Percentiles rank a stretch among this genome's conserved stretches.
These are phyloP conservation scores for Chrysaora quinquecirrha DNA, from an alignment of 30 jellyfish, hydroid and myxozoan genomes.

Conservation along the genomic window DNA sequence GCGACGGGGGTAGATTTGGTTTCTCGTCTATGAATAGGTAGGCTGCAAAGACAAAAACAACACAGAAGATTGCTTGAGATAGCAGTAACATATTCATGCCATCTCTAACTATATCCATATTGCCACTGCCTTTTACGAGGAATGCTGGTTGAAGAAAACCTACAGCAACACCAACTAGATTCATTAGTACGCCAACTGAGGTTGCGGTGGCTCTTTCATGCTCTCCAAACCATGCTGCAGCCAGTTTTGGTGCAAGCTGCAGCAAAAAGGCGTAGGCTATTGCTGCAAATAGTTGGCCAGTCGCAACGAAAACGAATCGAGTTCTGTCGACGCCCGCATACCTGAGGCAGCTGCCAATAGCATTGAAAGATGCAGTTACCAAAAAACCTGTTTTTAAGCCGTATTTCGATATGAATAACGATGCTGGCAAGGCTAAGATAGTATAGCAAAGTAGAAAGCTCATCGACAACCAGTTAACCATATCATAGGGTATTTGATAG, in stretches of 20 bases:
- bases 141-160: slow-evolving; percentile 84
- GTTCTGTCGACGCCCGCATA: slow-evolving; percentile 66
- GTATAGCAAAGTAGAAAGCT: slow-evolving; percentile 69
- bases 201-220: slow-evolving; percentile 90
- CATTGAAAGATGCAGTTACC: slow-evolving; percentile 68
- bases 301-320: slow-evolving; percentile 52
- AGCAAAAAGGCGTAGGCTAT: slow-evolving; percentile 68
- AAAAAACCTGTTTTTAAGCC: slow-evolving; percentile 66
- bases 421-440: slow-evolving; percentile 75
- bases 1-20: slow-evolving; percentile 63
- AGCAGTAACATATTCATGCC: slow-evolving; percentile 51
- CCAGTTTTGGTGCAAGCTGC: slow-evolving; percentile 77
- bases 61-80: slow-evolving; percentile 66
- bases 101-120: slow-evolving; percentile 29
- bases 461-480: slow-evolving; percentile 78
- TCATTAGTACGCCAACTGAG: slow-evolving; percentile 84
- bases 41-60: slow-evolving; percentile 29
- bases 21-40: slow-evolving; percentile 46
- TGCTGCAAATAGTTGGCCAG: slow-evolving; percentile 83
- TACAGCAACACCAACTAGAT: slow-evolving; percentile 79
- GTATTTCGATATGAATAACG: slow-evolving; percentile 48
- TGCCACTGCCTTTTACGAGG: slow-evolving; percentile 44
- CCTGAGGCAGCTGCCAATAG: slow-evolving; percentile 60
- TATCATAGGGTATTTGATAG: slow-evolving; percentile 29
- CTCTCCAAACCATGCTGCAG: slow-evolving; percentile 91